Evolutionary conservation across 2,113 vertebrate genomes (phyloP), one percentile per base, ranked within the genome.

Genomic region (Pavo muticus): DNA sequence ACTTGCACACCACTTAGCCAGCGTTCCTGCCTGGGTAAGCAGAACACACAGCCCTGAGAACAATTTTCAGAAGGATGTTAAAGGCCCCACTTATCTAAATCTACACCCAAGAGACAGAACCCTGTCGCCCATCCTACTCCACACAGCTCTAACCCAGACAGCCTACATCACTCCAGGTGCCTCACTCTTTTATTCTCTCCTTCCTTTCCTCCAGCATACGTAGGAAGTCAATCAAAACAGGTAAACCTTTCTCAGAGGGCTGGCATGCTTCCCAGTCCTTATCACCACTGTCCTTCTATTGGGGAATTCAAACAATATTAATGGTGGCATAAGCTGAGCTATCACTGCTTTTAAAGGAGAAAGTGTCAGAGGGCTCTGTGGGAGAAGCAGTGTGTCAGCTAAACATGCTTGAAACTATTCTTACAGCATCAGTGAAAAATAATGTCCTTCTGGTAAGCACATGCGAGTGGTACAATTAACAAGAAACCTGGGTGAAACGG

Each of bases 221-320:
- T 45, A 70, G 27, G 40, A 73, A 54, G 52, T 93, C 44, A 50
- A 25, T 37, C 61, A 27, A 87, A 63, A 45, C 44, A 82, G 88
- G 85, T 88, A 69, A 93, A 39, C 40, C 74, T 68, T 67, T 37
- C 74, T 75, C 11, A 6, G 40, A 93, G 63, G 48, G 39, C 54
- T 88, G 60, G 74, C 79, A 59, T 1, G 0, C 29, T 87, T 92
- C 84, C 82, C 71, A 68, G 65, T 75, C 69, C 84, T 88, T 74
- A 81, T 61, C 19, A 0, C 39, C 48, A 40, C 77, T 71, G 73
- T 40, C 61, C 47, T 86, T 60, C 44, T 57, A 44, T 2, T 71
- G 70, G 67, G 77, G 83, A 83, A 72, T 82, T 78, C 11, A 59
- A 86, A 74, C 39, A 90, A 88, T 84, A 90, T 94, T 78, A 82